phyloP scores from a whole-genome alignment of 2,113 vertebrate species.

The Carassius gibelio region DNA sequence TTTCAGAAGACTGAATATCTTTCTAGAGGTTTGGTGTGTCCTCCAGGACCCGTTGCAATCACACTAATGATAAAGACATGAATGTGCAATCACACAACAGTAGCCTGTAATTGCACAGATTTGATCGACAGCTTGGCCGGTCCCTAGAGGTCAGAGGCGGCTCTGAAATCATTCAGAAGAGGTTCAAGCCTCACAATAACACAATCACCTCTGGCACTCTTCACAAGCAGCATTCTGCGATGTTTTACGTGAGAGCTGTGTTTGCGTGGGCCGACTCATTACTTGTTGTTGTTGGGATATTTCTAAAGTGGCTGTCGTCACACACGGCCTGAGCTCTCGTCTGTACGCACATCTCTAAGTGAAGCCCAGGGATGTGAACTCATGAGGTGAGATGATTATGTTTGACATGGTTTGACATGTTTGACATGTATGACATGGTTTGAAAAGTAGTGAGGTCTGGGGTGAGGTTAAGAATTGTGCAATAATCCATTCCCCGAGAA shows the following conservation, averaged over 20 bases:
- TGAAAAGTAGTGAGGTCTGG: no score
- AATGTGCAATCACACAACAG: conserved; percentile 14
- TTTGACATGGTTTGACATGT: neutral
- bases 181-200: neutral
- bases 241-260: neutral
- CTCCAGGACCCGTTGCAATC: neutral
- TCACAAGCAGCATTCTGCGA: neutral
- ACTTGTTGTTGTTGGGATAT: neutral
- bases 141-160: conserved; percentile 24
- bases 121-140: neutral
- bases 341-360: conserved; percentile 1
- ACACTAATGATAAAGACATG: neutral
- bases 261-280: conserved; percentile 6
- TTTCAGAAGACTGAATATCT: neutral
- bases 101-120: neutral
- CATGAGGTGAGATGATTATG: neutral
- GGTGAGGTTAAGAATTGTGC: no score
- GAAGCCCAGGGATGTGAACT: conserved; percentile 6
- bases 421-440: neutral
- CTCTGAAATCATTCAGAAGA: neutral
- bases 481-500: no score
- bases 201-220: conserved; percentile 12
- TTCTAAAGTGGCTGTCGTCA: conserved; percentile 40
- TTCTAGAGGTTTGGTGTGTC: neutral
- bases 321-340: conserved; percentile 5